These are phyloP conservation scores for Limonius californicus DNA, from an alignment of 1,140 invertebrate species.

Conservation along the genomic window DNA sequence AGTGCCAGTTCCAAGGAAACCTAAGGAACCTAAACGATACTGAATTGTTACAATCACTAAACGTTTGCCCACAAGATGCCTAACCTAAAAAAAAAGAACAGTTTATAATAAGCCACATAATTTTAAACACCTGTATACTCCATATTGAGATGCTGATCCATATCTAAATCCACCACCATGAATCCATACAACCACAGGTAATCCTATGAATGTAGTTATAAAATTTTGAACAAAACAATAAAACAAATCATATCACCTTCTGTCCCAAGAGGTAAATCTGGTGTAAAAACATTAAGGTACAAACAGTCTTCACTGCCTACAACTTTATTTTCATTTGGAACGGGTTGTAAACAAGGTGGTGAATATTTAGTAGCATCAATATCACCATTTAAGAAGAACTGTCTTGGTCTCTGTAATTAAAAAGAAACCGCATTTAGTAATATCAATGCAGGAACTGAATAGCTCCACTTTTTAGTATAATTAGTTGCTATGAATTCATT, in stretches of 20 bases:
- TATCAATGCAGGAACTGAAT: not conserved
- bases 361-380: constrained; percentile 52
- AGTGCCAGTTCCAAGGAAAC: constrained; percentile 66
- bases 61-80: constrained; percentile 58
- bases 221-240: constrained; percentile 6
- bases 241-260: constrained; percentile 35
- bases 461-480: too few species aligned
- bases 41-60: constrained; percentile 76
- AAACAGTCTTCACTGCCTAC: constrained; percentile 72
- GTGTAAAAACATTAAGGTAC: constrained; percentile 77
- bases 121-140: too few species aligned
- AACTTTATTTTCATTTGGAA: constrained; percentile 44
- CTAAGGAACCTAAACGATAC: constrained; percentile 75
- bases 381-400: constrained; percentile 52
- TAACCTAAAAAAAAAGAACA: constrained; percentile 35
- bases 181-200: constrained; percentile 61
- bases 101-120: not conserved
- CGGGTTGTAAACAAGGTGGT: constrained; percentile 55
- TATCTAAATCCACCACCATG: constrained; percentile 61
- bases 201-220: constrained; percentile 30
- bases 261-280: constrained; percentile 54
- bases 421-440: too few species aligned
- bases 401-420: constrained; percentile 48
- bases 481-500: too few species aligned
- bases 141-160: constrained; percentile 64